phyloP scores from a whole-genome alignment of 2,888 invertebrate species.

The Drosophila pseudotalamancana region DNA sequence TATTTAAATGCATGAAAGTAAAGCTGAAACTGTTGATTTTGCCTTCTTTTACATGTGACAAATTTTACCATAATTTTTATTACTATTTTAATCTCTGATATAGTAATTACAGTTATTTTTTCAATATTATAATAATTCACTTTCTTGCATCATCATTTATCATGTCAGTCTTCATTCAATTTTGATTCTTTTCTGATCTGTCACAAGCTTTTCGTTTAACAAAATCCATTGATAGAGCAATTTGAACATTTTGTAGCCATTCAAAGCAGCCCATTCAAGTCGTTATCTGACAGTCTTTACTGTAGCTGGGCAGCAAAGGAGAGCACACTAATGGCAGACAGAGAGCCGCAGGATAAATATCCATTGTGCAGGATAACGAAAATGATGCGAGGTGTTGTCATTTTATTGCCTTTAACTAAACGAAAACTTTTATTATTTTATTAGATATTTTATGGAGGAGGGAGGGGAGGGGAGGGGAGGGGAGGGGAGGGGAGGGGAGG shows the following conservation, averaged over 20 bases:
- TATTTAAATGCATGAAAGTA: no score
- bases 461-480: no score
- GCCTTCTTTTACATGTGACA: no score
- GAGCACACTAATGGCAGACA: conserved; percentile 24
- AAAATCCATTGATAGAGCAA: conserved; percentile 9
- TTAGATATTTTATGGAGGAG: conserved; percentile 45
- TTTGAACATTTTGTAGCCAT: neutral
- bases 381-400: conserved; percentile 66
- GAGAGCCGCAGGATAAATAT: conserved; percentile 34
- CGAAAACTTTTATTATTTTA: conserved; percentile 77
- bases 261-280: conserved; percentile 3
- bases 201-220: neutral
- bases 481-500: neutral
- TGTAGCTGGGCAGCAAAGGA: conserved; percentile 7
- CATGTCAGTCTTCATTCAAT: no score
- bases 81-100: no score
- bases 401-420: conserved; percentile 76
- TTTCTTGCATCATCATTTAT: no score
- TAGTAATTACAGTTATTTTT: no score
- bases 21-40: no score
- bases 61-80: no score
- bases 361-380: conserved; percentile 37
- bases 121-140: no score
- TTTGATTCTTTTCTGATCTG: neutral
- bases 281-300: conserved; percentile 1